Conservation (phyloP, 2,888 invertebrate species). For the Perdita meconis region DNA sequence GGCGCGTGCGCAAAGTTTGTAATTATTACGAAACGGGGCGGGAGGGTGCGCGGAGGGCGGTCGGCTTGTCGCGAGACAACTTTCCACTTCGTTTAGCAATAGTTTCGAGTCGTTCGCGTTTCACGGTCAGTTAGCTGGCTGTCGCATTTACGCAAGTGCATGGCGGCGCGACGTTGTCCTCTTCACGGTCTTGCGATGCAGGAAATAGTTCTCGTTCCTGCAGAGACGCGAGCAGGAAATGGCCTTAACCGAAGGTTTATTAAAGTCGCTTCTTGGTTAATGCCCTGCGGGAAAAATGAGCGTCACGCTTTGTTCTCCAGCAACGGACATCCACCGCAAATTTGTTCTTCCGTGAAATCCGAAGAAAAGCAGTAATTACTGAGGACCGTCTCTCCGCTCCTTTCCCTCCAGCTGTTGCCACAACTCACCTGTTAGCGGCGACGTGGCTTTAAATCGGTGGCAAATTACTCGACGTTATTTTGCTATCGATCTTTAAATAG, state of each 20-base stretch:
- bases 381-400: not conserved
- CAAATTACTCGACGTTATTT: no score
- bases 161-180: not conserved
- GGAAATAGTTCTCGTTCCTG: not conserved
- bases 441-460: no score
- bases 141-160: conserved; percentile 7
- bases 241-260: conserved; percentile 14
- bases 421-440: no score
- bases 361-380: conserved; percentile 7
- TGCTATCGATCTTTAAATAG: no score
- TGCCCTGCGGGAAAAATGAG: not conserved
- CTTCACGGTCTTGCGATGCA: not conserved
- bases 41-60: not conserved
- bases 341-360: conserved; percentile 14
- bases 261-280: conserved; percentile 15
- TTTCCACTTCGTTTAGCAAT: conserved; percentile 38
- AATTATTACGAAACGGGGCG: conserved; percentile 8
- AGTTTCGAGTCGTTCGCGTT: conserved; percentile 24
- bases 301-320: not conserved
- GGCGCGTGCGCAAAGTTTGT: not conserved
- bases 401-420: no score
- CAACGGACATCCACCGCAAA: not conserved
- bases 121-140: conserved; percentile 39
- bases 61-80: conserved; percentile 13
- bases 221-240: not conserved